These are phyloP conservation scores for Polylopha cassiicola DNA, from an alignment of 2,888 invertebrate genomes.

Conservation along the genomic window DNA sequence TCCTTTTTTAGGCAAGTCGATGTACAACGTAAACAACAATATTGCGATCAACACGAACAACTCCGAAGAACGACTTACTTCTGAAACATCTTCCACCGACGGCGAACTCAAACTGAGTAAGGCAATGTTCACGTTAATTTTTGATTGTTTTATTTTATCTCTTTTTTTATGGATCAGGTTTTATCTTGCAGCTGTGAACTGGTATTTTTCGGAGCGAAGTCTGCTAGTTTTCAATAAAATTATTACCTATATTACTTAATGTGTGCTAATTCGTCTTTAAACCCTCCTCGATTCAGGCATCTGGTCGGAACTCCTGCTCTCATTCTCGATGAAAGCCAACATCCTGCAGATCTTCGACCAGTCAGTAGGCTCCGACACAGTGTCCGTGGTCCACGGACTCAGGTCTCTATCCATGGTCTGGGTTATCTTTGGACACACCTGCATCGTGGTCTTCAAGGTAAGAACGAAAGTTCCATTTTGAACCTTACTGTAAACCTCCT, in stretches of 20 bases:
- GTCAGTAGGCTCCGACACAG: conserved; percentile 86
- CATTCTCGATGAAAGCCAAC: conserved; percentile 87
- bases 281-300: conserved; percentile 59
- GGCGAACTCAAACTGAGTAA: conserved; percentile 71
- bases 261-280: background rate
- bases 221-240: background rate
- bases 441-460: conserved; percentile 86
- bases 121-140: conserved; percentile 18
- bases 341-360: conserved; percentile 88
- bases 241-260: conserved; percentile 1
- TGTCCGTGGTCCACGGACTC: conserved; percentile 85
- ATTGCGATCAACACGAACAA: conserved; percentile 69
- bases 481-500: background rate
- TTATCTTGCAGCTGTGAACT: background rate
- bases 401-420: conserved; percentile 82
- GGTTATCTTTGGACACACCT: conserved; percentile 85
- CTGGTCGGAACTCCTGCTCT: conserved; percentile 82
- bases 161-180: background rate
- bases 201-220: conserved; percentile 12
- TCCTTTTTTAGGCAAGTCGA: conserved; percentile 56
- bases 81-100: conserved; percentile 64
- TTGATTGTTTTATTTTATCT: background rate
- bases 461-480: background rate
- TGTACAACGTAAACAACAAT: conserved; percentile 74
- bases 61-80: conserved; percentile 78